phyloP scores from a whole-genome alignment of 2,113 vertebrate species.

The Lamprotornis superbus region DNA sequence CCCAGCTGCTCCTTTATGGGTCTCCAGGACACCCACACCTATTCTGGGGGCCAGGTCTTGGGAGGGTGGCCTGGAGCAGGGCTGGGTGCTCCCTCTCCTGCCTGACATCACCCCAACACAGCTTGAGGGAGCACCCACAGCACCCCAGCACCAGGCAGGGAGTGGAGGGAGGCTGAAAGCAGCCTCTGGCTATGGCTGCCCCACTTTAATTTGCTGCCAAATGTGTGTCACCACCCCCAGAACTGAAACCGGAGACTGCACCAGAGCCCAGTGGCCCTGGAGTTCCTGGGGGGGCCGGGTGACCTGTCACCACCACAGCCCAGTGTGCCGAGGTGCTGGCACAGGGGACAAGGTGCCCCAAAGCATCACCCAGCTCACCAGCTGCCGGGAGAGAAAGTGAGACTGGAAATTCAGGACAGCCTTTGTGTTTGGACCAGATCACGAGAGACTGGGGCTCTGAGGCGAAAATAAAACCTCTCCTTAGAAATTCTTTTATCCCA shows the following conservation, averaged over 20 bases:
- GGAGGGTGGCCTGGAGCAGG: neutral
- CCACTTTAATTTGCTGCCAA: slow-evolving; percentile 18
- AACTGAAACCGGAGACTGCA: neutral
- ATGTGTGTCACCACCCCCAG: slow-evolving; percentile 51
- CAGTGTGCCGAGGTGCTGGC: rapidly evolving
- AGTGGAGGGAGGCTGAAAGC: neutral
- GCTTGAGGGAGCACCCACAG: neutral
- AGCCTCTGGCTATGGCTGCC: neutral
- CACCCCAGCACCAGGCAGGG: neutral
- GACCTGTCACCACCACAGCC: neutral
- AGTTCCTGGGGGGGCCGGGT: rapidly evolving
- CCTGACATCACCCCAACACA: neutral
- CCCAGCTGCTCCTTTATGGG: neutral
- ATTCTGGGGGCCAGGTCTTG: neutral
- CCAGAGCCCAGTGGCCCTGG: rapidly evolving
- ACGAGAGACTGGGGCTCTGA: neutral
- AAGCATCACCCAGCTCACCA: neutral
- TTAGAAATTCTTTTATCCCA: slow-evolving; percentile 59
- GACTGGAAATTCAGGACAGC: slow-evolving; percentile 36
- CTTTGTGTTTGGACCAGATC: slow-evolving; percentile 36
- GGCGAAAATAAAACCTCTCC: slow-evolving; percentile 40
- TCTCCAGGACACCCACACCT: neutral
- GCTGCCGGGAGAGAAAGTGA: slow-evolving; percentile 20
- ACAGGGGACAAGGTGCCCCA: neutral
- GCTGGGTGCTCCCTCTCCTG: neutral